These are phyloP conservation scores for Sporophila hypoxantha DNA, from an alignment of 2,113 vertebrate genomes.

Conservation along the genomic window DNA sequence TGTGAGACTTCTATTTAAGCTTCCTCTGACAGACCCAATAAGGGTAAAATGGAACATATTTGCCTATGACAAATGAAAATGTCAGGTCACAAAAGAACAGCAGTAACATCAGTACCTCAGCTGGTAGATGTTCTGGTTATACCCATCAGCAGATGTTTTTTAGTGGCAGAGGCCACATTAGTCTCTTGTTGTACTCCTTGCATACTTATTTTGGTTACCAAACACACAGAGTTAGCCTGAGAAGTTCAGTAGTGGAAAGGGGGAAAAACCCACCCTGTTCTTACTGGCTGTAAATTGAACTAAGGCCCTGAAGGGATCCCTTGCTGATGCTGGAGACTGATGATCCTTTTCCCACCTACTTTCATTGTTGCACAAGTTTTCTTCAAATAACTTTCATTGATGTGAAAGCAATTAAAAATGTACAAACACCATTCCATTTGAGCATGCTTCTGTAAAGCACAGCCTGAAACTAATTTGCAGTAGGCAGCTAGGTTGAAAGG, in stretches of 20 bases:
- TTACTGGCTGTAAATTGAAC: not conserved
- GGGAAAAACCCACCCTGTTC: rapidly evolving
- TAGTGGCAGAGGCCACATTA: not conserved
- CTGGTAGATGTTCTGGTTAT: not conserved
- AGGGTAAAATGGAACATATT: not conserved
- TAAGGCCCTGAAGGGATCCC: not conserved
- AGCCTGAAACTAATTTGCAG: not conserved
- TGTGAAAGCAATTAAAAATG: not conserved
- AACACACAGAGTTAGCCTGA: not conserved
- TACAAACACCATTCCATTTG: not conserved
- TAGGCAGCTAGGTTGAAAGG: not conserved
- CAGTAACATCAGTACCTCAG: not conserved
- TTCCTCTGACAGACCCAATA: not conserved
- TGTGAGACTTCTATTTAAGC: not conserved
- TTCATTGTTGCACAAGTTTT: not conserved
- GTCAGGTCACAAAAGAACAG: not conserved
- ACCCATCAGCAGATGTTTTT: not conserved
- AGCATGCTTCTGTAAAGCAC: not conserved
- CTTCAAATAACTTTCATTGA: not conserved
- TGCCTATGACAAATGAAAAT: not conserved
- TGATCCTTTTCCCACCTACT: not conserved
- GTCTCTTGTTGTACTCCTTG: not conserved
- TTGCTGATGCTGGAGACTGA: not conserved
- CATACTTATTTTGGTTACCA: not conserved
- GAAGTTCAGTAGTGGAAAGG: not conserved